Evolutionary conservation across 2,797 vertebrate genomes (phyloP), one percentile per base, ranked within the genome.

Genomic region (Sandelia bainsii): DNA sequence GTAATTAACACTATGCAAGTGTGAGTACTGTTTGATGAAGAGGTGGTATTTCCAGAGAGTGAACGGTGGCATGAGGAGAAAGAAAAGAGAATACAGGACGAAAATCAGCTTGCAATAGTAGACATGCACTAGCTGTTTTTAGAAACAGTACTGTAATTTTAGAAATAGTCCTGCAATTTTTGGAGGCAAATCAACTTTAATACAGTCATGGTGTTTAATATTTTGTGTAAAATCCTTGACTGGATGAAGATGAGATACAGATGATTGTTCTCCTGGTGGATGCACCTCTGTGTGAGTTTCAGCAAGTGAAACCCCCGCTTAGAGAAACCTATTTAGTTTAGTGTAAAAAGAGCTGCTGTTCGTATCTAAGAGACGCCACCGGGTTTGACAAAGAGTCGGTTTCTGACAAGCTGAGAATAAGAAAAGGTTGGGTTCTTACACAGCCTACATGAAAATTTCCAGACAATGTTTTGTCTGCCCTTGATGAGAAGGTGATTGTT

Each of bases 391-490:
- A 48, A 48, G 45, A 8, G n/a, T 48, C 45, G 0, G 45, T 20
- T 20, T 48, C n/a, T 48, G 45, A 20, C n/a, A 20, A 20, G 19
- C 45, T 11, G 45, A 16, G 4, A 48, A 48, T 48, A 20, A 48
- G 45, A 48, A 48, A 4, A 20, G n/a, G 45, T 20, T 20, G 45
- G 17, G 16, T 42, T 69, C 22, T 60, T 45, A 40, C 3, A 58
- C 27, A 63, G 22, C 23, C 44, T 42, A 56, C 39, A 50, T 68
- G 29, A 73, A 75, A 34, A 67, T 72, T 73, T 62, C 40, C 64
- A 83, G 73, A 81, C 79, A 66, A 64, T 63, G 49, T 79, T 66
- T 72, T 34, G 74, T 83, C 80, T 84, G 83, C 50, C 81, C 77
- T 82, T 83, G 78, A 79, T 65, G 65, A 69, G 63, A 32, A 75